phyloP scores from a whole-genome alignment of 1,140 invertebrate genomes.

The Hyles euphorbiae region DNA sequence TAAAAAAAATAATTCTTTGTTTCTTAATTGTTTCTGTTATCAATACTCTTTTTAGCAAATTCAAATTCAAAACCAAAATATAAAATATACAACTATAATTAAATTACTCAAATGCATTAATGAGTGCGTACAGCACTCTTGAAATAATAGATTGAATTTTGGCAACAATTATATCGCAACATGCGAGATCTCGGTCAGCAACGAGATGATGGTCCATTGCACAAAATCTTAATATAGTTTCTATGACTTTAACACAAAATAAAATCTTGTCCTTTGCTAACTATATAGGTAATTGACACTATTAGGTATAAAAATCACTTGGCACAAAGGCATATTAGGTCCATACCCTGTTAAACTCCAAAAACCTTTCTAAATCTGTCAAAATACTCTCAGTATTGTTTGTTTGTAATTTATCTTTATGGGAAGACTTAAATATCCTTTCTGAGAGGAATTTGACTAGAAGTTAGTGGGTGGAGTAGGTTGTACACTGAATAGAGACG shows the following conservation, averaged over 20 bases:
- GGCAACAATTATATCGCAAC: constrained; percentile 42
- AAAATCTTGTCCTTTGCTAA: constrained; percentile 67
- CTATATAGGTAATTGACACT: constrained; percentile 71
- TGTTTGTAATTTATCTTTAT: constrained; percentile 30
- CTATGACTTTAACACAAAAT: constrained; percentile 64
- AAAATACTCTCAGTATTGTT: constrained; percentile 59
- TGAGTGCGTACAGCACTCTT: constrained; percentile 37
- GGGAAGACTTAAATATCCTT: constrained; percentile 50
- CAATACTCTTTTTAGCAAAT: constrained; percentile 48
- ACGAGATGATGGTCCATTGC: constrained; percentile 57
- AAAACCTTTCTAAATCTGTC: constrained; percentile 47
- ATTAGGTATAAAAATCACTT: constrained; percentile 69
- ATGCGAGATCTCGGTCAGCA: constrained; percentile 28
- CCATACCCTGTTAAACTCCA: constrained; percentile 71
- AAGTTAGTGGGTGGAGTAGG: constrained; percentile 55
- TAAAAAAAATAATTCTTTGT: constrained; percentile 16
- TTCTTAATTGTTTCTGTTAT: constrained; percentile 25
- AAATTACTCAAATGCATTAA: constrained; percentile 69
- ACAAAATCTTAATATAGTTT: constrained; percentile 64
- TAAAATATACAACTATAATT: constrained; percentile 50
- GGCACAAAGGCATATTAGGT: constrained; percentile 73
- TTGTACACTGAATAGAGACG: constrained; percentile 27
- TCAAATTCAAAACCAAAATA: constrained; percentile 29
- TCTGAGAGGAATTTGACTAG: constrained; percentile 67
- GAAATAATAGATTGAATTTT: constrained; percentile 36